Conservation (phyloP, 2,113 vertebrate species). For the Eulemur macaco region DNA sequence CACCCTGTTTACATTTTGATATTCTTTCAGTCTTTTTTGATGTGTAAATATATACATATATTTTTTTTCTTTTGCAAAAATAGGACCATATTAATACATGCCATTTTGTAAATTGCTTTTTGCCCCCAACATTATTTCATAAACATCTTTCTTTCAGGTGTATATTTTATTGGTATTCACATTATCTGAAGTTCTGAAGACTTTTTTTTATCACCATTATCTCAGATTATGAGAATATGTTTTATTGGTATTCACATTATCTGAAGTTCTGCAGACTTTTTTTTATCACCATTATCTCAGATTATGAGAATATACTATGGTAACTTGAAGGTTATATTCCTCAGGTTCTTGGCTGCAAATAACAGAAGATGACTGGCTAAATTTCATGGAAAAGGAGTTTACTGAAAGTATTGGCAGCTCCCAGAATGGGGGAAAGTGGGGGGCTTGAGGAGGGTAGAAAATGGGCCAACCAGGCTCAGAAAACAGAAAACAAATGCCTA, state of each 20-base stretch:
- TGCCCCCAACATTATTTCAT: background rate
- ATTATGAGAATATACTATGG: background rate
- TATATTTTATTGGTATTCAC: background rate
- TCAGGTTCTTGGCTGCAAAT: background rate
- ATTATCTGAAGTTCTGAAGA: background rate
- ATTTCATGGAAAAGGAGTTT: background rate
- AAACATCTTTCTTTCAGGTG: conserved; percentile 16
- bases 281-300: background rate
- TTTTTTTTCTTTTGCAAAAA: conserved; percentile 36
- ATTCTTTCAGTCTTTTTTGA: background rate
- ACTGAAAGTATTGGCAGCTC: background rate
- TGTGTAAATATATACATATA: background rate
- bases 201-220: conserved; percentile 6
- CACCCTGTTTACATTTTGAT: background rate
- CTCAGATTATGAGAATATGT: background rate
- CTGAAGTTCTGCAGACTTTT: background rate
- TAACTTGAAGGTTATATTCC: background rate
- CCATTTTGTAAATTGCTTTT: background rate
- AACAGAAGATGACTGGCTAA: background rate
- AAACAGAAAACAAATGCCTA: background rate
- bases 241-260: background rate
- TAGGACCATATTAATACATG: background rate
- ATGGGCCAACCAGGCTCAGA: background rate
- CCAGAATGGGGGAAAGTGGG: too few species aligned
- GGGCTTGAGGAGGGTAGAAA: background rate